These are phyloP conservation scores for Folsomia manolachei DNA, from an alignment of 2,888 invertebrate genomes.

Conservation along the genomic window DNA sequence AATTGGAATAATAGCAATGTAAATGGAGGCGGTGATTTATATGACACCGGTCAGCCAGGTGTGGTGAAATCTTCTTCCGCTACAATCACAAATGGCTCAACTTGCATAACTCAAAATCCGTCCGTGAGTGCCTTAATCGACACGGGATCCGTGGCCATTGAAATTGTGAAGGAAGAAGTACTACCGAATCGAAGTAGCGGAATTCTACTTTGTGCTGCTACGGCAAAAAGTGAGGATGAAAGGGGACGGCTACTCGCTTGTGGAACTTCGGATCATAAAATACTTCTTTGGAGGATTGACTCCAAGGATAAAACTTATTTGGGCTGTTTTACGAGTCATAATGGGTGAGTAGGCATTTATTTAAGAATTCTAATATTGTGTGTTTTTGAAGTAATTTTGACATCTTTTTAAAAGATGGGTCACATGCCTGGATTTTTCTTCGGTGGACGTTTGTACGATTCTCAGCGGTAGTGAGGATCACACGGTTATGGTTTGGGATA, in stretches of 20 bases:
- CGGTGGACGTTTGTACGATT: slow-evolving; percentile 38
- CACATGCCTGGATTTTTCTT: slow-evolving; percentile 43
- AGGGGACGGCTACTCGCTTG: slow-evolving; percentile 37
- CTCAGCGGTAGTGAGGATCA: slow-evolving; percentile 48
- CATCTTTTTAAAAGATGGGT: too few relatives aligned
- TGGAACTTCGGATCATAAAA: slow-evolving; percentile 46
- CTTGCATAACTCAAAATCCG: background rate
- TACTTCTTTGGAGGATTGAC: slow-evolving; percentile 38
- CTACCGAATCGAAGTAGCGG: slow-evolving; percentile 33
- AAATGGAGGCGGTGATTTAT: too few relatives aligned
- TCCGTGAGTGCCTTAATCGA: slow-evolving; percentile 26
- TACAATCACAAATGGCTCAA: background rate
- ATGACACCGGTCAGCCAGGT: background rate
- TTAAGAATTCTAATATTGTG: background rate
- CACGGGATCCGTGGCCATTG: slow-evolving; percentile 26
- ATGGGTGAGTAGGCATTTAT: slow-evolving; percentile 37
- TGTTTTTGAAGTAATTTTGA: slow-evolving; percentile 6
- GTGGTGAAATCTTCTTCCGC: background rate
- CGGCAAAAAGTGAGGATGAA: slow-evolving; percentile 30
- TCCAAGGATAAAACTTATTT: slow-evolving; percentile 20
- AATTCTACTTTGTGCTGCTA: slow-evolving; percentile 40
- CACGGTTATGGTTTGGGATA: slow-evolving; percentile 48
- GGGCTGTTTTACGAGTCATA: slow-evolving; percentile 45
- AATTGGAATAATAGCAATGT: slow-evolving; percentile 1
- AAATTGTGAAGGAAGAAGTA: slow-evolving; percentile 34